Base-by-base conservation (phyloP, 2,888 invertebrate genomes). In the Pseudolycoriella hygida region DNA sequence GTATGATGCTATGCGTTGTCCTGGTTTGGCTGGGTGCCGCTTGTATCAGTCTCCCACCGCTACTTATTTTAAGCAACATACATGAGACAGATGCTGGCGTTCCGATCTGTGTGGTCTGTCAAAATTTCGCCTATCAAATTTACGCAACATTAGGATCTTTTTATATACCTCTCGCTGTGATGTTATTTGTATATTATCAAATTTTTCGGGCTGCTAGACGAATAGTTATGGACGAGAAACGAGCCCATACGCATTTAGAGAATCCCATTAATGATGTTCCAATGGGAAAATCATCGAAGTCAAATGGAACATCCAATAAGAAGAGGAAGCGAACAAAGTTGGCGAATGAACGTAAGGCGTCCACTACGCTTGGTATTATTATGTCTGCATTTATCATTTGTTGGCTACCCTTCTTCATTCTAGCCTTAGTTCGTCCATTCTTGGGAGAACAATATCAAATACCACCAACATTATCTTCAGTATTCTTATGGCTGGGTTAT, bases 111-210 rank as follows among this genome's bases (percentile, higher is more conserved):
- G 72, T 80, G 47, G 93, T 96, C 46, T 92, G 90, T 53, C 93
- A 94, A 64, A 85, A 90, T 61, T 82, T 90, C 61, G 86, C 83
- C 51, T 97, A 97, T 66, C 97, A 97, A 70, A 85, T 97, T 58
- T 97, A 96, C 68, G 97, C 97, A 50, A 89, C 89, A 1, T 72
- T 89, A 56, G 85, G 87, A 54, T 87, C 96, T 54, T 98, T 98
- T 70, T 98, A 98, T 69, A 81, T 94, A 58, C 97, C 97, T 11
- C 72, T 96, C 50, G 74, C 84, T 52, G 90, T 96, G 52, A 97
- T 98, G 96, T 78, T 97, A 48, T 80, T 90, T 54, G 92, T 98
- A 40, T 97, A 98, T 67, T 90, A 87, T 65, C 90, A 90, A 68
- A 97, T 98, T 65, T 94, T 94, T 68, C 74, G 83, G 51, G 93